Percentiles rank a stretch among this genome's conserved stretches.
Evolutionary conservation across 1,140 invertebrate genomes (phyloP).

Genomic region (Pseudomyrmex dendroicus): DNA sequence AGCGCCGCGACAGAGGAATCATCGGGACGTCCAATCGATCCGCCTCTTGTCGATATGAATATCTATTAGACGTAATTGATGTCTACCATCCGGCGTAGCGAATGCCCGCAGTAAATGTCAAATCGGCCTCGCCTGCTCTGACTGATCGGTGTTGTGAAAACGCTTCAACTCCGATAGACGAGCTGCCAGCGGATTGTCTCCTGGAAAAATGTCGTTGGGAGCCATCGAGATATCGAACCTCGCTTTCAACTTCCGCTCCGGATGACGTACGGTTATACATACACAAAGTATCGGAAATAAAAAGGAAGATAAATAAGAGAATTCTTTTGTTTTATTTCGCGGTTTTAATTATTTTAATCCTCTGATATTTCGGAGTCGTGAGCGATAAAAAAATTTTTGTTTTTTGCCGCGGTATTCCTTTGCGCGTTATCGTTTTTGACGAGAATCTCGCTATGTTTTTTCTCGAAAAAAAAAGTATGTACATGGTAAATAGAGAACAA

Average conservation of each 20-base stretch:
- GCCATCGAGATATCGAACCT: constrained; percentile 32
- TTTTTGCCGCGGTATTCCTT: background rate
- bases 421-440: background rate
- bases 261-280: background rate
- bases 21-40: constrained; percentile 61
- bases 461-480: background rate
- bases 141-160: constrained; percentile 61
- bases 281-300: background rate
- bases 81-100: constrained; percentile 58
- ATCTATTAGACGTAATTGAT: constrained; percentile 77
- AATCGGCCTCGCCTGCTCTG: constrained; percentile 41
- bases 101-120: constrained; percentile 67
- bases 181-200: constrained; percentile 52
- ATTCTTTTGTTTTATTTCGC: background rate
- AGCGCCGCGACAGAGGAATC: constrained; percentile 31
- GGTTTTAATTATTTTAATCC: constrained; percentile 29
- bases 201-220: constrained; percentile 49
- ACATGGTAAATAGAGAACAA: background rate
- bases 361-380: background rate
- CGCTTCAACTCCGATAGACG: constrained; percentile 34
- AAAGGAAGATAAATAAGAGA: background rate
- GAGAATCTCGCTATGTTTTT: background rate
- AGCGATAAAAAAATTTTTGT: background rate
- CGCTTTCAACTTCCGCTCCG: constrained; percentile 24
- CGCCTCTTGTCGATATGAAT: constrained; percentile 68